Evolutionary conservation across 2,113 vertebrate genomes (phyloP).

Genomic region (Pedetes capensis): DNA sequence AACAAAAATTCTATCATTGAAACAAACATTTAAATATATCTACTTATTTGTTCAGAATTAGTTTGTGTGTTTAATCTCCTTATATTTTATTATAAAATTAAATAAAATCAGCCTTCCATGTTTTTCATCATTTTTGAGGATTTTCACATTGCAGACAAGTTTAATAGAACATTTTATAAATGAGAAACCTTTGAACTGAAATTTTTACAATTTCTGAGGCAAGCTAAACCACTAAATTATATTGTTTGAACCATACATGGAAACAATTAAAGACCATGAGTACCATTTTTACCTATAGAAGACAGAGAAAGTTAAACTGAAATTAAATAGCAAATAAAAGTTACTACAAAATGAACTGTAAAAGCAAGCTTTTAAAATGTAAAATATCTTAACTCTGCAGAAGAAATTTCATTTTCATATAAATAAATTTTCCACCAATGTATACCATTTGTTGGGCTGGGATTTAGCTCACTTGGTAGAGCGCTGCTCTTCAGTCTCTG

Average conservation of each 20-base stretch:
- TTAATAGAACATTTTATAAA: not conserved
- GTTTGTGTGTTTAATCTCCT: not conserved
- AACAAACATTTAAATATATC: not conserved
- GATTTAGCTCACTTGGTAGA: no score
- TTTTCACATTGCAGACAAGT: not conserved
- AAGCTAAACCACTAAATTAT: not conserved
- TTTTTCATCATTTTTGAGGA: not conserved
- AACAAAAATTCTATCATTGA: not conserved
- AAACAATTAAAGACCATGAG: not conserved
- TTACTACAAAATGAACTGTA: not conserved
- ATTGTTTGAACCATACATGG: not conserved
- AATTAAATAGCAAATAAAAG: conserved; percentile 40
- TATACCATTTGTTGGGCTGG: not conserved
- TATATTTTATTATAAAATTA: not conserved
- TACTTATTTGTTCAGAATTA: not conserved
- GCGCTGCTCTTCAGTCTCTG: no score
- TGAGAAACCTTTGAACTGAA: not conserved
- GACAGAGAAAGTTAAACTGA: not conserved
- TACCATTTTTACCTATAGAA: conserved; percentile 26
- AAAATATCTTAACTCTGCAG: not conserved
- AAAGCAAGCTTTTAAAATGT: not conserved
- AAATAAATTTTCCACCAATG: not conserved
- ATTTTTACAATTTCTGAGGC: not conserved
- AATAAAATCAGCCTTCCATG: not conserved
- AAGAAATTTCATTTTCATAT: not conserved